phyloP scores from a whole-genome alignment of 92 coral and sea anemone species.

The Porites rus region DNA sequence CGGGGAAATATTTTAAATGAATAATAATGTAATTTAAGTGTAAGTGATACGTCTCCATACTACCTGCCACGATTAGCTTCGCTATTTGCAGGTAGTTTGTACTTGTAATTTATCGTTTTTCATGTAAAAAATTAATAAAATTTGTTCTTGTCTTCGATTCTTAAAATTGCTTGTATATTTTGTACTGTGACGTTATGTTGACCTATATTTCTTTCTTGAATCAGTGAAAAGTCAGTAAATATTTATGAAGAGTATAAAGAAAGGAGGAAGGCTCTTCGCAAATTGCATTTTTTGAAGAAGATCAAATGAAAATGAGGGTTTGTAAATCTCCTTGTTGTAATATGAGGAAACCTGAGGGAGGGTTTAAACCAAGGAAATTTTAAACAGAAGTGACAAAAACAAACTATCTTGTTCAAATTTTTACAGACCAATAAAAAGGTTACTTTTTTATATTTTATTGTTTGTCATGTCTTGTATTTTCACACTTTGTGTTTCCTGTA shows the following conservation, averaged over 20 bases:
- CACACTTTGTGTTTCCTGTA: no score
- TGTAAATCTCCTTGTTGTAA: neutral
- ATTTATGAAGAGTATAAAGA: slow-evolving; percentile 15
- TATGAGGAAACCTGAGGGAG: no score
- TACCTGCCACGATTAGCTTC: no score
- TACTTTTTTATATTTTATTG: neutral
- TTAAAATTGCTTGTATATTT: neutral
- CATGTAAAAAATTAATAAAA: no score
- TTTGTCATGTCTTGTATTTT: neutral
- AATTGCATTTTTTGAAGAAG: neutral
- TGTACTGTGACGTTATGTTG: neutral
- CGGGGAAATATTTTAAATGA: no score
- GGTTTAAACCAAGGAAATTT: neutral
- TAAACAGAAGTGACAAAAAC: no score
- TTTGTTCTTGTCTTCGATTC: neutral
- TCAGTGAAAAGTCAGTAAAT: neutral
- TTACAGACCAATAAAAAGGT: neutral
- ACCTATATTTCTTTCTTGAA: neutral
- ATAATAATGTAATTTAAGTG: no score
- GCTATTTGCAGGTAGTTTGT: no score
- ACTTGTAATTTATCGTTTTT: no score
- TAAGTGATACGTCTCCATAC: no score
- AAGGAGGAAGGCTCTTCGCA: neutral
- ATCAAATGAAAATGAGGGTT: neutral
- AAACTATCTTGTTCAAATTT: neutral